Evolutionary conservation across 2,888 invertebrate species (phyloP), one percentile per base, ranked within the genome.

Genomic region (Ephialtes manifestator): DNA sequence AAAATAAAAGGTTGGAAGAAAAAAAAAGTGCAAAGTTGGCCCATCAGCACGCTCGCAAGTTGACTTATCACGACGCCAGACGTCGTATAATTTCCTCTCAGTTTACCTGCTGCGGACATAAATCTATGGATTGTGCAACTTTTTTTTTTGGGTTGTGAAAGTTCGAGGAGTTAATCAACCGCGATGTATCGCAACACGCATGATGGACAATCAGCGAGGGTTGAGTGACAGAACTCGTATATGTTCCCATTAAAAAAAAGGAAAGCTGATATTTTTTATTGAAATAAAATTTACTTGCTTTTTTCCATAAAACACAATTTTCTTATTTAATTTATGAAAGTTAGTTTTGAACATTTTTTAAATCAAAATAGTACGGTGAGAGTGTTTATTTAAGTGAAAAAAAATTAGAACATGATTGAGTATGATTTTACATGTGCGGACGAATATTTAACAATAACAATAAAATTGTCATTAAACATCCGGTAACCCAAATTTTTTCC

Each of bases 91-190:
- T 58, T 58, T 35, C 58, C 1, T 72, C 43, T 28, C 58, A 72
- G 43, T 72, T 72, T 58, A 55, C 24, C 58, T 72, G 20, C 24
- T 31, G 35, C 15, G 11, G 28, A 43, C 58, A 72, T 46, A 58
- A 58, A 72, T 72, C 58, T 18, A 13, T n/a, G 28, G 43, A 46
- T 58, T 28, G 24, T 72, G 13, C n/a, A 43, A 11, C n/a, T 58
- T 18, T 39, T 72, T 43, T 58, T 43, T 46, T 43, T 4, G 35
- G 4, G 1, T n/a, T 65, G 48, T 8, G 15, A 43, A 67, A 67
- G 67, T 67, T 67, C 67, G 20, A 43, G 43, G 43, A 46, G 67
- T 20, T 67, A 58, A 58, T 58, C 15, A 24, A 28, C 28, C 55
- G 55, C 55, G 55, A 11, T 58, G 24, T 24, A 58, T 55, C 53